A percentile compares a stretch with the other conserved stretches of the same genome.
Evolutionary conservation across 2,113 vertebrate species (phyloP).

Genomic region (Paralichthys olivaceus): DNA sequence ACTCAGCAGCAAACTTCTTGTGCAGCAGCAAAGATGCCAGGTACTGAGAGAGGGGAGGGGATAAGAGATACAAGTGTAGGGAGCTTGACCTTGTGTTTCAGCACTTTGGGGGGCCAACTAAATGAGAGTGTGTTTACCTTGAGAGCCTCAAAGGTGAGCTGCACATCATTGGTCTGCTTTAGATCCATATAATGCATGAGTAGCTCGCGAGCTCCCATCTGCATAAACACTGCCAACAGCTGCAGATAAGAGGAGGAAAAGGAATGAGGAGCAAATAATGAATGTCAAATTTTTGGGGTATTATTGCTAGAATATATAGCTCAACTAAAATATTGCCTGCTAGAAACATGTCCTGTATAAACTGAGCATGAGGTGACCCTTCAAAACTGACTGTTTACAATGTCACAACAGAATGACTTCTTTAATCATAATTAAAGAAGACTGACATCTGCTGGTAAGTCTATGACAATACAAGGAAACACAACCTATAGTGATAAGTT

Average conservation of each 20-base stretch:
- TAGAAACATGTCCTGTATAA: neutral
- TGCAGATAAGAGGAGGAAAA: slow-evolving; percentile 64
- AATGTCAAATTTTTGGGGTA: neutral
- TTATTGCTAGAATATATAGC: neutral
- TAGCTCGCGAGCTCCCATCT: slow-evolving; percentile 94
- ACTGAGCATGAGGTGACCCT: neutral
- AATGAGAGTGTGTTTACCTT: slow-evolving; percentile 84
- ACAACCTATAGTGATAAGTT: neutral
- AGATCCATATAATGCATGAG: slow-evolving; percentile 99
- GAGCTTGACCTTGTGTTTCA: neutral
- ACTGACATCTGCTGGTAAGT: slow-evolving; percentile 68
- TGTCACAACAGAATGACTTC: neutral
- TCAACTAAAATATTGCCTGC: neutral
- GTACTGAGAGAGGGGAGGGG: slow-evolving; percentile 82
- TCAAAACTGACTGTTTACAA: neutral
- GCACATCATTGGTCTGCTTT: slow-evolving; percentile 95
- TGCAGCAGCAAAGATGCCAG: slow-evolving; percentile 97
- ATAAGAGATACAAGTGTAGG: neutral
- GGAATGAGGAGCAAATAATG: neutral
- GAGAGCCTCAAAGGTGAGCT: slow-evolving; percentile 97
- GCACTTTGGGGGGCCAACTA: neutral
- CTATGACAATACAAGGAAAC: slow-evolving; percentile 17
- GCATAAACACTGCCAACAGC: slow-evolving; percentile 98
- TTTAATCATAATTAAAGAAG: slow-evolving; percentile 20
- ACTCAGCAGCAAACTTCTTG: slow-evolving; percentile 99